Evolutionary conservation across 2,888 invertebrate genomes (phyloP).

Genomic region (Cerceris ruficornis): DNA sequence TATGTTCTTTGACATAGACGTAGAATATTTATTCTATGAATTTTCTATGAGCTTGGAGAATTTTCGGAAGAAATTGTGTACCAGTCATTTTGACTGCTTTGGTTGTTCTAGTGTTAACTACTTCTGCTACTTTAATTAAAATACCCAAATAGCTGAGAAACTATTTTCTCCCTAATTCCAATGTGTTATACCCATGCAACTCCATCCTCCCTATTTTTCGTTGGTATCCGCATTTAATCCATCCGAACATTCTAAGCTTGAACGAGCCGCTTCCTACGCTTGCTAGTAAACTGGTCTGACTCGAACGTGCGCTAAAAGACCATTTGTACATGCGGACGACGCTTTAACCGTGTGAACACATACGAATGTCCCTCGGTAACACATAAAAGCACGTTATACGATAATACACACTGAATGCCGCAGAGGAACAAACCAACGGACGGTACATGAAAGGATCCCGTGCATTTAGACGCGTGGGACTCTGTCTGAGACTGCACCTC

Average conservation of each 20-base stretch:
- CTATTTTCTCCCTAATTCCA: no score
- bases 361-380: slow-evolving; percentile 3
- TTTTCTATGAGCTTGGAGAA: no score
- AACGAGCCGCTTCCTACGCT: slow-evolving; percentile 25
- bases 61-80: no score
- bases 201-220: neutral
- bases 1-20: no score
- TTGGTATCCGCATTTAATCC: slow-evolving; percentile 20
- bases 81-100: no score
- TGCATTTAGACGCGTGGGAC: slow-evolving; percentile 72
- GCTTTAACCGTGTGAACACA: slow-evolving; percentile 27
- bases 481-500: slow-evolving; percentile 48
- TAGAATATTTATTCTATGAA: no score
- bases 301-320: slow-evolving; percentile 23
- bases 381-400: slow-evolving; percentile 34
- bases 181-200: neutral
- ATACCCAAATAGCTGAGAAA: no score
- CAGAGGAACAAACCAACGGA: slow-evolving; percentile 65
- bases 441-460: slow-evolving; percentile 66
- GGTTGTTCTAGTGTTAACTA: no score
- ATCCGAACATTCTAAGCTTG: slow-evolving; percentile 9
- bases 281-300: slow-evolving; percentile 22
- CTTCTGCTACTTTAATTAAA: no score
- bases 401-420: slow-evolving; percentile 51
- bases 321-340: slow-evolving; percentile 32